phyloP scores from a whole-genome alignment of 2,797 vertebrate genomes.

The Cynodonichthys magdalenae region DNA sequence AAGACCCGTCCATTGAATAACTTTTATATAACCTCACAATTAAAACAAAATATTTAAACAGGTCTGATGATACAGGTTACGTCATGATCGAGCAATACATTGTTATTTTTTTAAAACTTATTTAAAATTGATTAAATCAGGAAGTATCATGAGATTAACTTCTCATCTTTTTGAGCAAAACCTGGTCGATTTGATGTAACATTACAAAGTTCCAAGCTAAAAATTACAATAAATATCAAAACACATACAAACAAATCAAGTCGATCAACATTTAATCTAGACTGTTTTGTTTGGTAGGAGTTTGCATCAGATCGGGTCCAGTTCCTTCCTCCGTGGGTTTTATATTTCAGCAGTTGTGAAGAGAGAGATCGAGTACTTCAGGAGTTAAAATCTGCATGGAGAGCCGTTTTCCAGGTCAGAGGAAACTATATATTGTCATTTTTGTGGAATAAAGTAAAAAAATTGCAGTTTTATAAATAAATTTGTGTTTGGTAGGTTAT shows the following conservation, averaged over 20 bases:
- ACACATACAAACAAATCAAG: not conserved
- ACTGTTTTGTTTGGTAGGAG: constrained; percentile 79
- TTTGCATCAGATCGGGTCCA: constrained; percentile 87
- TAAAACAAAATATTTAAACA: too few relatives aligned
- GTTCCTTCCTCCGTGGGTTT: constrained; percentile 90
- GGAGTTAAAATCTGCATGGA: constrained; percentile 83
- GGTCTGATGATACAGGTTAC: too few relatives aligned
- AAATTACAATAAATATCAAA: not conserved
- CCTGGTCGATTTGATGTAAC: too few relatives aligned
- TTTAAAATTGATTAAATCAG: too few relatives aligned
- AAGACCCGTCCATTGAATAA: too few relatives aligned
- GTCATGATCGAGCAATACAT: too few relatives aligned
- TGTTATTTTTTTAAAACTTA: too few relatives aligned
- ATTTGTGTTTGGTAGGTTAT: too few relatives aligned
- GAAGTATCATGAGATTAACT: too few relatives aligned
- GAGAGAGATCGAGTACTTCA: constrained; percentile 90
- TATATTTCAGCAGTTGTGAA: constrained; percentile 91
- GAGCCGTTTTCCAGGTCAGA: constrained; percentile 87
- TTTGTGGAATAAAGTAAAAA: not conserved
- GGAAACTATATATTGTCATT: not conserved
- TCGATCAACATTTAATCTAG: not conserved
- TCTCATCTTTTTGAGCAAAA: too few relatives aligned
- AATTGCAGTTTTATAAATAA: too few relatives aligned
- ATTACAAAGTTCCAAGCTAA: not conserved
- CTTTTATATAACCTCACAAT: too few relatives aligned